Evolutionary conservation across 2,113 vertebrate genomes (phyloP).

Genomic region (Hyperopisus bebe): DNA sequence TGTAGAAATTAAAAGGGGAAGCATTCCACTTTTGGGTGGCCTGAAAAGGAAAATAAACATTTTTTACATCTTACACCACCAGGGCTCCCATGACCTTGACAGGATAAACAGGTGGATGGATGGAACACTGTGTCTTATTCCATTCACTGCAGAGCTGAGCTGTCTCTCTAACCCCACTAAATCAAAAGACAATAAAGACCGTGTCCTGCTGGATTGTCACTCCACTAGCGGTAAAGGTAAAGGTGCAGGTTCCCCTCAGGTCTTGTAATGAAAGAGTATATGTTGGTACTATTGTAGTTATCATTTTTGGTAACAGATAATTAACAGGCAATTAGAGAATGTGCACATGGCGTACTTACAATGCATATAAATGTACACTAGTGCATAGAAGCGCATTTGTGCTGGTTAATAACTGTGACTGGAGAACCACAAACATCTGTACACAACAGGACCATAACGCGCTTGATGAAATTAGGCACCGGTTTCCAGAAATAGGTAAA

Average conservation of each 20-base stretch:
- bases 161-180: background rate
- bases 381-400: background rate
- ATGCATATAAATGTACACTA: background rate
- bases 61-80: background rate
- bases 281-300: background rate
- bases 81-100: background rate
- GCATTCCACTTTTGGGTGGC: background rate
- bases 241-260: background rate
- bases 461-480: background rate
- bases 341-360: background rate
- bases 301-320: background rate
- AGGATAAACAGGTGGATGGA: background rate
- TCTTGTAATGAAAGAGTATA: background rate
- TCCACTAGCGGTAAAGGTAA: background rate
- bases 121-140: background rate
- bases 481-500: background rate
- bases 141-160: background rate
- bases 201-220: background rate
- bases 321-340: background rate
- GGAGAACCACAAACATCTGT: background rate
- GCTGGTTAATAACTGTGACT: background rate
- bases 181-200: background rate
- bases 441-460: background rate
- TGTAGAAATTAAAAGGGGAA: background rate
- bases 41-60: background rate